Base-by-base conservation (phyloP, 2,888 invertebrate species). In the Phlogophora meticulosa region DNA sequence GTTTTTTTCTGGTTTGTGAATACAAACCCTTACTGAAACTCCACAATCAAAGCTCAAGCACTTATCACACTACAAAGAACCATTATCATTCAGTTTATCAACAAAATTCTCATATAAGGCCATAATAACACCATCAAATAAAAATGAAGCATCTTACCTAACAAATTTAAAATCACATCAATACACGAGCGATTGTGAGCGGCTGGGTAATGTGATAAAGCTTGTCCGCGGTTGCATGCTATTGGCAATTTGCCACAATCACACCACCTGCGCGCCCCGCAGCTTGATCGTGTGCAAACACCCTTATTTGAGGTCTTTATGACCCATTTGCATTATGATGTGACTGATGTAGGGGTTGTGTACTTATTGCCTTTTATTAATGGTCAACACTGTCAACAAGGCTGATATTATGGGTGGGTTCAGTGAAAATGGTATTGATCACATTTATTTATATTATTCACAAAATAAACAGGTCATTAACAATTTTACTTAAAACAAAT, bases 231-330 rank as follows among this genome's bases (percentile, higher is more conserved):
- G 80, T 81, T 68, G 83, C 77, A 76, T 63, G 70, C 61, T 63
- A 80, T 82, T 80, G 80, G 82, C 80, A 80, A 80, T 80, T 80
- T 82, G 76, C 77, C 80, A 76, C 60, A 48, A 71, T 59, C 52
- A 64, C 69, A 65, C 68, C 82, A 82, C 73, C 80, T 80, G 82
- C 70, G 56, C 66, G 63, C 48, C 46, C 24, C 20, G 52, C 58
- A 69, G 64, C 48, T 58, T 76, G 69, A 82, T 81, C 59, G 80
- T 72, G 66, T 79, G 72, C 55, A 79, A 78, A 65, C 69, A 79
- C 49, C 80, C 76, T 80, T 76, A 78, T 78, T 79, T 75, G 45
- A 75, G 49, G 70, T 61, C 13, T 74, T 78, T 76, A 74, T 58
- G 57, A 20, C 42, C 17, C 48, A 58, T 55, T 57, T 57, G 56